Percentiles rank a stretch among this genome's conserved stretches.
Conservation (phyloP, 2,888 invertebrate species). For the Cloeon dipterum region DNA sequence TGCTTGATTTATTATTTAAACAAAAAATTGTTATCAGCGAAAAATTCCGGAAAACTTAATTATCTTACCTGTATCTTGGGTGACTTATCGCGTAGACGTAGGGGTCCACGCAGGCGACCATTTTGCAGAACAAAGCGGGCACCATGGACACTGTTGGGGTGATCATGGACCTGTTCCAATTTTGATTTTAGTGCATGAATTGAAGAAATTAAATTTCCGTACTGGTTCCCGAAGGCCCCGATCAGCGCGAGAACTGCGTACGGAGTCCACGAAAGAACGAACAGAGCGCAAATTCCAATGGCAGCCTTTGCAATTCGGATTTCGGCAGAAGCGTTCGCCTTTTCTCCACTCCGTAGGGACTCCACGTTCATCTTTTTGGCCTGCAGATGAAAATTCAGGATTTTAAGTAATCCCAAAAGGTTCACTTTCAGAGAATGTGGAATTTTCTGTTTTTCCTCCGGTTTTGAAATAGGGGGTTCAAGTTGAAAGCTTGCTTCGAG, state of each 20-base stretch:
- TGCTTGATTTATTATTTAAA: no score
- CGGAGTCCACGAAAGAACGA: constrained; percentile 74
- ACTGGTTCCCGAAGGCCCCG: constrained; percentile 58
- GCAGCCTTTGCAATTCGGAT: constrained; percentile 73
- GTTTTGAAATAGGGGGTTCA: no score
- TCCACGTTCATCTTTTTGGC: constrained; percentile 35
- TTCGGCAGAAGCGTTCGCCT: constrained; percentile 40
- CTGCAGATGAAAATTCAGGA: no score
- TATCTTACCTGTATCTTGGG: constrained; percentile 67
- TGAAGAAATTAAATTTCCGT: constrained; percentile 9
- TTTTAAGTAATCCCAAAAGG: constrained; percentile 34
- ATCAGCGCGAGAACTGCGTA: constrained; percentile 64
- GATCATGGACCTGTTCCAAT: constrained; percentile 19
- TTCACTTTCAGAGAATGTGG: no score
- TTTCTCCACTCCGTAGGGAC: constrained; percentile 46
- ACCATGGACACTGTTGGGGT: constrained; percentile 46
- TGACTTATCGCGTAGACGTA: constrained; percentile 81
- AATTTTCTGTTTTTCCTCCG: no score
- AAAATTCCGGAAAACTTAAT: no score
- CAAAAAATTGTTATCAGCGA: no score
- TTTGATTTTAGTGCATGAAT: not conserved
- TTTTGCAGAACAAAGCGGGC: constrained; percentile 66
- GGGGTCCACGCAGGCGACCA: constrained; percentile 78
- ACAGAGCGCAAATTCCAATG: constrained; percentile 65
- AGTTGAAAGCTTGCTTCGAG: no score